These are phyloP conservation scores for Lasioglossum pauxillum DNA, from an alignment of 2,888 invertebrate species.

Conservation along the genomic window DNA sequence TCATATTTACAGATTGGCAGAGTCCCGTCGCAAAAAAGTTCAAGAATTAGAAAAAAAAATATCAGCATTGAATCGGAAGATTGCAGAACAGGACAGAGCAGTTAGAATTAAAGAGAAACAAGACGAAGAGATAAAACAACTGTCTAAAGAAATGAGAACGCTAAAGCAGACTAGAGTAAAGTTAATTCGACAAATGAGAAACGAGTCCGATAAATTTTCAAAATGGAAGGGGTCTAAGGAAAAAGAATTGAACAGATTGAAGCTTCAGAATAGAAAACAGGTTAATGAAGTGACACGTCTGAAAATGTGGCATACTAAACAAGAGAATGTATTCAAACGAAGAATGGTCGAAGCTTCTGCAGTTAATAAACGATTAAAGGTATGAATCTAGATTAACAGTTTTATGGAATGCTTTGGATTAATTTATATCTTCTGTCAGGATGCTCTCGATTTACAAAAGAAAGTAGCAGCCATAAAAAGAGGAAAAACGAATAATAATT, in stretches of 20 bases:
- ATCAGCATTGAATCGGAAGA: constrained; percentile 89
- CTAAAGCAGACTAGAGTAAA: constrained; percentile 94
- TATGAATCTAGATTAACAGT: constrained; percentile 68
- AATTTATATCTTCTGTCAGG: constrained; percentile 81
- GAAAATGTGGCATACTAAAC: constrained; percentile 91
- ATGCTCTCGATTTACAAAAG: constrained; percentile 88
- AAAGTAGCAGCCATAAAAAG: constrained; percentile 84
- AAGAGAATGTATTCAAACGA: constrained; percentile 93
- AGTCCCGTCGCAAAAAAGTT: constrained; percentile 91
- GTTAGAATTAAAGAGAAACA: constrained; percentile 93
- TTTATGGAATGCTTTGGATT: not conserved
- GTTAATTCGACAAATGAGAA: constrained; percentile 93
- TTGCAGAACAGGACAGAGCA: constrained; percentile 87
- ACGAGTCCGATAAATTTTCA: constrained; percentile 93
- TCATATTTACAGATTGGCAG: constrained; percentile 87
- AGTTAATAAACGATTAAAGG: constrained; percentile 93
- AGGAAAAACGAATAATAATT: constrained; percentile 81
- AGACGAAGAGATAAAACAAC: constrained; percentile 90
- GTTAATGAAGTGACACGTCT: constrained; percentile 92
- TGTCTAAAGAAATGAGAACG: constrained; percentile 90
- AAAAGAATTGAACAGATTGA: constrained; percentile 91
- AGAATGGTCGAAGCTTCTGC: constrained; percentile 96
- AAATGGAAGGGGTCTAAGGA: constrained; percentile 93
- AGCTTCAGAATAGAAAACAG: constrained; percentile 93
- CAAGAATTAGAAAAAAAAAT: constrained; percentile 92